Evolutionary conservation across 2,113 vertebrate species (phyloP), one percentile per base, ranked within the genome.

Genomic region (Halcyon senegalensis): DNA sequence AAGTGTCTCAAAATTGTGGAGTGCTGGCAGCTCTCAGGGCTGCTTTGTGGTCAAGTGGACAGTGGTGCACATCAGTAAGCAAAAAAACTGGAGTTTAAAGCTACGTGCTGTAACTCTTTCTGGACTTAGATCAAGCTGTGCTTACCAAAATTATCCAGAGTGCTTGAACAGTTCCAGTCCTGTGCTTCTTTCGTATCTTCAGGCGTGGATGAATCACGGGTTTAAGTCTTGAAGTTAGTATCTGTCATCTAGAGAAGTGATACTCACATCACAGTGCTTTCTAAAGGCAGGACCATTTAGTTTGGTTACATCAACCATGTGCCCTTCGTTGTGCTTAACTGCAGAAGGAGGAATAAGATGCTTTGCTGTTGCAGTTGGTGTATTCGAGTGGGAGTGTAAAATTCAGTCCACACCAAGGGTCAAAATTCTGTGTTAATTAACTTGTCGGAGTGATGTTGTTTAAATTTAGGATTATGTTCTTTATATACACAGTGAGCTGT

Each of bases 171-270:
- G 44, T 86, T 94, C 72, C 59, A 60, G 25, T 67, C 50, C 41
- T 14, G 12, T 2, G 1, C 23, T 72, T 0, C 0, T 63, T 84
- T 91, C 59, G 2, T 67, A 2, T 76, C 67, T 77, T 83, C 44
- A 80, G 53, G 21, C 58, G 90, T 80, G 67, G 23, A 35, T 23
- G 2, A 67, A 37, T 85, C 48, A 64, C 68, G 66, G 16, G 7
- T 76, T 79, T 86, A 37, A 75, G 23, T 75, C 27, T 62, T 53
- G 50, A 55, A 76, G 37, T 51, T 46, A 37, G 16, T 67, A 19
- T 63, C 21, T 73, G 37, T 89, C 84, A 56, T 67, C 39, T 59
- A 28, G 39, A 44, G 72, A 66, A 92, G 77, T 81, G 15, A 18
- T 50, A 25, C 16, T 63, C 90, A 27, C 16, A 21, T 90, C 73